These are phyloP conservation scores for Tichodroma muraria DNA, from an alignment of 2,113 vertebrate genomes.

Conservation along the genomic window DNA sequence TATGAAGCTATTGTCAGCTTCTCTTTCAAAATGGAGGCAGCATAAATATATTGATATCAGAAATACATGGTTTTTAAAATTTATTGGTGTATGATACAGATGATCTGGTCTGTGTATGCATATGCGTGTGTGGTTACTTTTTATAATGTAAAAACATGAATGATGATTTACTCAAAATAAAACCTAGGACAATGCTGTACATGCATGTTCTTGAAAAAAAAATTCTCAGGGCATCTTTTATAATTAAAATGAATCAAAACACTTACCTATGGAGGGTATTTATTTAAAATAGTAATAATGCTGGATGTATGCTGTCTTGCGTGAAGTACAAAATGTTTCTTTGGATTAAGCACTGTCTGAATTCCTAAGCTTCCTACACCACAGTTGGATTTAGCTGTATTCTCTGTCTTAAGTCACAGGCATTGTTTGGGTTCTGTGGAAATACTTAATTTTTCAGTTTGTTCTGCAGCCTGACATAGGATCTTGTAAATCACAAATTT, in stretches of 20 bases:
- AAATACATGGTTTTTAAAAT: constrained; percentile 68
- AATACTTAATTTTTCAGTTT: background rate
- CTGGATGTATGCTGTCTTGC: background rate
- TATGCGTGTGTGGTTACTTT: constrained; percentile 73
- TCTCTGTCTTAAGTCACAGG: background rate
- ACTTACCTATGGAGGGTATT: background rate
- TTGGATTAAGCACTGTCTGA: background rate
- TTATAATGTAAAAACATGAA: constrained; percentile 73
- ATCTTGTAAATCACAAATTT: background rate
- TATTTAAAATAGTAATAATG: constrained; percentile 21
- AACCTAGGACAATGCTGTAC: constrained; percentile 67
- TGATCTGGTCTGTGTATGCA: constrained; percentile 71
- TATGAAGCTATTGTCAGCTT: constrained; percentile 83
- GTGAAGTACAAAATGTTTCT: background rate
- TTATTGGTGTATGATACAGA: constrained; percentile 71
- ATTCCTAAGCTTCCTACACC: background rate
- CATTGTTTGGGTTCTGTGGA: background rate
- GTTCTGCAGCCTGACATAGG: background rate
- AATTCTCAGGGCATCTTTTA: constrained; percentile 61
- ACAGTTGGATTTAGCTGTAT: background rate
- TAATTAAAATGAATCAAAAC: constrained; percentile 27
- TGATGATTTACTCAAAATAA: constrained; percentile 72
- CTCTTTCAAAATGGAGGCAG: constrained; percentile 69
- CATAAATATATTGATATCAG: constrained; percentile 69
- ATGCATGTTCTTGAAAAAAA: constrained; percentile 69